phyloP scores from a whole-genome alignment of 2,888 invertebrate species.

The Monoplex corrugatus region DNA sequence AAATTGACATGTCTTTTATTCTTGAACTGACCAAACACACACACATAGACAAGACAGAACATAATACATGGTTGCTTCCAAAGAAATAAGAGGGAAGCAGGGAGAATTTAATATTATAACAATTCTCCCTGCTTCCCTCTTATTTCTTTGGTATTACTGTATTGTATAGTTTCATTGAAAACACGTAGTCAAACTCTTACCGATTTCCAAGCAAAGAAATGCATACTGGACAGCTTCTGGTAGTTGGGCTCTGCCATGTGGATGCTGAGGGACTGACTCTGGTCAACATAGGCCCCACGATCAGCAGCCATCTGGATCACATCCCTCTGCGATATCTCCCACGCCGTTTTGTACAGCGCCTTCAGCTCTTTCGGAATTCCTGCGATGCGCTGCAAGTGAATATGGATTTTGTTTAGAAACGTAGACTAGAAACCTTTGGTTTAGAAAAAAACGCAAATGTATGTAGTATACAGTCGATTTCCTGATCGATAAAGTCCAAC shows the following conservation, averaged over 20 bases:
- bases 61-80: neutral
- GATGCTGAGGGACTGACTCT: constrained; percentile 98
- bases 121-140: neutral
- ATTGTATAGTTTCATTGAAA: too few species aligned
- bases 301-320: constrained; percentile 98
- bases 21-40: too few species aligned
- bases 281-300: constrained; percentile 98
- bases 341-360: constrained; percentile 95
- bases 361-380: constrained; percentile 92
- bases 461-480: too few species aligned
- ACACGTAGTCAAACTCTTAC: constrained; percentile 79
- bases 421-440: constrained; percentile 10
- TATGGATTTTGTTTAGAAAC: constrained; percentile 16
- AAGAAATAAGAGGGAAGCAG: neutral
- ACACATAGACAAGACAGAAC: neutral
- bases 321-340: constrained; percentile 97
- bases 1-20: too few species aligned
- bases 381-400: constrained; percentile 86
- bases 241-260: constrained; percentile 97
- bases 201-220: constrained; percentile 98
- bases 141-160: too few species aligned
- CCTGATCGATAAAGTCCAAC: too few species aligned
- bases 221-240: constrained; percentile 97
- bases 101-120: neutral
- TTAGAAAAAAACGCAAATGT: too few species aligned